These are phyloP conservation scores for Sander vitreus DNA, from an alignment of 2,113 vertebrate genomes.

Conservation along the genomic window DNA sequence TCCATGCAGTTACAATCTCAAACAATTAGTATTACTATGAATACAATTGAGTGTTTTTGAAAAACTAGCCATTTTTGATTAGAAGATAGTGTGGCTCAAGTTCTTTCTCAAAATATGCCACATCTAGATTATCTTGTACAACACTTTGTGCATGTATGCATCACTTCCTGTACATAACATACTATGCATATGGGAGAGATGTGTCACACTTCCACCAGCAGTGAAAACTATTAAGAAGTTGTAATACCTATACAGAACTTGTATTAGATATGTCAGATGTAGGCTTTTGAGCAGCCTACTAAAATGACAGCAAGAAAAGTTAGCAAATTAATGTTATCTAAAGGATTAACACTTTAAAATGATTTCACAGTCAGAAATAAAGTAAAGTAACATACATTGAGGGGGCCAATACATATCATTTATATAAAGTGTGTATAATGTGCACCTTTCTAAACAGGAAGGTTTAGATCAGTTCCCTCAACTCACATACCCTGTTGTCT, in stretches of 20 bases:
- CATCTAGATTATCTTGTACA: not conserved
- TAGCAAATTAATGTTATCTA: not conserved
- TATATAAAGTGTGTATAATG: not conserved
- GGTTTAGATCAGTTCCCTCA: not conserved
- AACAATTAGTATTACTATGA: not conserved
- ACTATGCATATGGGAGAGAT: not conserved
- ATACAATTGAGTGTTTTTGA: not conserved
- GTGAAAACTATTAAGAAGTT: not conserved
- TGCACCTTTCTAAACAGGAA: not conserved
- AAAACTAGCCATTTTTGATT: not conserved
- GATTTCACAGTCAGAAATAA: not conserved
- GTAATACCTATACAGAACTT: not conserved
- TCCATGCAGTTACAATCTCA: not conserved
- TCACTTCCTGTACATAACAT: not conserved
- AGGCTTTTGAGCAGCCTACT: not conserved
- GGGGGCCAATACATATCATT: not conserved
- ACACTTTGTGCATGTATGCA: not conserved
- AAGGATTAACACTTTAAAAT: not conserved
- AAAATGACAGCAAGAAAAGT: not conserved
- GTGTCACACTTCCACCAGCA: not conserved
- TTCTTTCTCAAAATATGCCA: not conserved
- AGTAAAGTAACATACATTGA: not conserved
- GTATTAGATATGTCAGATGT: not conserved
- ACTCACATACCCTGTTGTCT: not conserved
- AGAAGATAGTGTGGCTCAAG: not conserved